phyloP scores from a whole-genome alignment of 2,888 invertebrate genomes.

The Phortica okadai region DNA sequence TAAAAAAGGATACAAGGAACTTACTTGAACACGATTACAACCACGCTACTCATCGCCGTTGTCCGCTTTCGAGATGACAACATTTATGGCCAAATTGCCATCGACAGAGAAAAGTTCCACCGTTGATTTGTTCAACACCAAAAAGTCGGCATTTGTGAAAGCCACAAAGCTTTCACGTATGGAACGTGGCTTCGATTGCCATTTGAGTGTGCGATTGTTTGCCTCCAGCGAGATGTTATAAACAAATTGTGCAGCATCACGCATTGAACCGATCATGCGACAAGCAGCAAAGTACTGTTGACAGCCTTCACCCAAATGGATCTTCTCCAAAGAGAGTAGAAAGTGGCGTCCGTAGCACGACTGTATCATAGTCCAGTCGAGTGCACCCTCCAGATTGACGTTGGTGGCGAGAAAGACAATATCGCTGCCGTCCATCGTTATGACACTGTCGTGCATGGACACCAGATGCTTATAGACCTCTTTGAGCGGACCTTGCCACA shows the following conservation, averaged over 20 bases:
- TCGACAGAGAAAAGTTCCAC: conserved; percentile 99
- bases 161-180: conserved; percentile 99
- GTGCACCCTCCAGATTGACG: conserved; percentile 99
- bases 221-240: conserved; percentile 90
- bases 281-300: conserved; percentile 99
- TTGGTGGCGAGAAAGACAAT: conserved; percentile 99
- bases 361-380: conserved; percentile 99
- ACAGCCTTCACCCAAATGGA: conserved; percentile 96
- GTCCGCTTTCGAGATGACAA: conserved; percentile 87
- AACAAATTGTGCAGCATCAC: conserved; percentile 99
- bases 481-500: conserved; percentile 99
- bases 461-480: conserved; percentile 99
- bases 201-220: conserved; percentile 78
- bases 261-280: conserved; percentile 97
- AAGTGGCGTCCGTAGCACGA: conserved; percentile 99
- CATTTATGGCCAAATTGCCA: conserved; percentile 99
- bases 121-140: conserved; percentile 98
- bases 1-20: neutral
- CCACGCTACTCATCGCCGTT: conserved; percentile 17
- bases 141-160: conserved; percentile 97
- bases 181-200: conserved; percentile 97
- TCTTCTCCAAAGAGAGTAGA: conserved; percentile 98
- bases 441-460: conserved; percentile 97
- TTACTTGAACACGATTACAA: neutral
- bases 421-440: conserved; percentile 98